A percentile compares a stretch with the other conserved stretches of the same genome.
Conservation (phyloP, 1,140 invertebrate genomes). For the Musca vetustissima region DNA sequence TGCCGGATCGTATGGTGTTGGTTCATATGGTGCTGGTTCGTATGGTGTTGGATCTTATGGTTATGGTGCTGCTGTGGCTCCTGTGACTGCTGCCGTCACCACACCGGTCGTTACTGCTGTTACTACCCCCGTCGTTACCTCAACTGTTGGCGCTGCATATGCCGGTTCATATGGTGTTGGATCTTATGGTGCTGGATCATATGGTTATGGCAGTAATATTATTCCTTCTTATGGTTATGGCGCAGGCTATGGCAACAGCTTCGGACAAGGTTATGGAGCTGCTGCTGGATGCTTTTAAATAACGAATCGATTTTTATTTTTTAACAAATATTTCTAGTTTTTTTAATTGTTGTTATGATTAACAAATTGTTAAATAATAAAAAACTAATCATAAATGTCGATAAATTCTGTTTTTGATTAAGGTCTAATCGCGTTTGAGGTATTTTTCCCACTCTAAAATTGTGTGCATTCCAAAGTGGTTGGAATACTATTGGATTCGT, state of each 20-base stretch:
- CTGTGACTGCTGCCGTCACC: conserved; percentile 42
- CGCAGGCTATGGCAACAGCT: conserved; percentile 29
- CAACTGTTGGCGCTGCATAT: background rate
- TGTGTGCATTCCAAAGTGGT: too few relatives aligned
- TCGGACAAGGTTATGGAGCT: conserved; percentile 36
- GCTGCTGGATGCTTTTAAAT: conserved; percentile 7
- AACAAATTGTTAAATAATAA: too few relatives aligned
- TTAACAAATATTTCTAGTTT: too few relatives aligned
- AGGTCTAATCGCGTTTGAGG: too few relatives aligned
- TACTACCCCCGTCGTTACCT: conserved; percentile 30
- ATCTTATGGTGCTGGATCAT: background rate
- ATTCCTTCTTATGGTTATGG: conserved; percentile 29
- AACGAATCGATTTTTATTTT: too few relatives aligned
- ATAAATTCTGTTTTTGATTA: too few relatives aligned
- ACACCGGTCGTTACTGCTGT: conserved; percentile 34
- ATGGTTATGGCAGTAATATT: conserved; percentile 3
- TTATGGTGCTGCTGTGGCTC: conserved; percentile 33
- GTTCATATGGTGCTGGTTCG: too few relatives aligned
- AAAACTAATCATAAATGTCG: too few relatives aligned
- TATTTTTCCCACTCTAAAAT: too few relatives aligned
- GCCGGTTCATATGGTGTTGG: background rate
- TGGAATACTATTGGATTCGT: too few relatives aligned
- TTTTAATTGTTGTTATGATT: too few relatives aligned
- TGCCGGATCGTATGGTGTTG: conserved; percentile 25
- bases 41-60: too few relatives aligned